Evolutionary conservation across 2,888 invertebrate genomes (phyloP).

Genomic region (Drosophila neonasuta): DNA sequence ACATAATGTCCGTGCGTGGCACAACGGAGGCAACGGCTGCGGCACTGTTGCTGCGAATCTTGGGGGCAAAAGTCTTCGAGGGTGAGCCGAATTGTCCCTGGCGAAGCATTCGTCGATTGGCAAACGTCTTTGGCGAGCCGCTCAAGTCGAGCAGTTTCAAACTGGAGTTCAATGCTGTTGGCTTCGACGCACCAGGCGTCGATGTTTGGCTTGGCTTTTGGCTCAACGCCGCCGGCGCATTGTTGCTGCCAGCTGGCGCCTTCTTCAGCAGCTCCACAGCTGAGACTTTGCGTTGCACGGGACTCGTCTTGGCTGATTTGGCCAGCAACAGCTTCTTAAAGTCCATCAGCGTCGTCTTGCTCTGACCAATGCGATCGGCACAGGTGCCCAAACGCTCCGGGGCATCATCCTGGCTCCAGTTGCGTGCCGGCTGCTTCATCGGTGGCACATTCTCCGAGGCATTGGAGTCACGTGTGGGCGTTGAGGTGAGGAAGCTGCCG

Average conservation of each 20-base stretch:
- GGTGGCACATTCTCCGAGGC: constrained; percentile 68
- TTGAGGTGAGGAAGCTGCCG: constrained; percentile 86
- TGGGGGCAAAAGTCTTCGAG: constrained; percentile 83
- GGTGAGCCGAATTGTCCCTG: constrained; percentile 84
- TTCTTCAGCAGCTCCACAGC: constrained; percentile 91
- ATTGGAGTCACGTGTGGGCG: constrained; percentile 83
- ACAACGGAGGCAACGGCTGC: constrained; percentile 62
- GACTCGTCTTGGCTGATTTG: constrained; percentile 87
- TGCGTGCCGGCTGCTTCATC: constrained; percentile 75
- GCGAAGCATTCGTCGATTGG: constrained; percentile 85
- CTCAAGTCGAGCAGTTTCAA: constrained; percentile 88
- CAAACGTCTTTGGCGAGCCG: constrained; percentile 87
- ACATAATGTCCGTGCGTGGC: constrained; percentile 89
- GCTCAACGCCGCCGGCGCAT: neutral
- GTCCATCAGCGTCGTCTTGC: constrained; percentile 91
- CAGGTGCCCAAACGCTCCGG: constrained; percentile 83
- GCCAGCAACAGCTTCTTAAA: constrained; percentile 91
- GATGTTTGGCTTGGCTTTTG: constrained; percentile 34
- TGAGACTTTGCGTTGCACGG: constrained; percentile 85
- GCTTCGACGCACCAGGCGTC: constrained; percentile 50
- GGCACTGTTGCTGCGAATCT: constrained; percentile 84
- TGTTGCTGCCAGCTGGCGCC: constrained; percentile 59
- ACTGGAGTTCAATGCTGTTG: constrained; percentile 81
- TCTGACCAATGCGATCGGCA: constrained; percentile 86
- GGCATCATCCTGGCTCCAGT: constrained; percentile 74